These are phyloP conservation scores for Embidobia sp. DNA, from an alignment of 2,888 invertebrate species.

Conservation along the genomic window DNA sequence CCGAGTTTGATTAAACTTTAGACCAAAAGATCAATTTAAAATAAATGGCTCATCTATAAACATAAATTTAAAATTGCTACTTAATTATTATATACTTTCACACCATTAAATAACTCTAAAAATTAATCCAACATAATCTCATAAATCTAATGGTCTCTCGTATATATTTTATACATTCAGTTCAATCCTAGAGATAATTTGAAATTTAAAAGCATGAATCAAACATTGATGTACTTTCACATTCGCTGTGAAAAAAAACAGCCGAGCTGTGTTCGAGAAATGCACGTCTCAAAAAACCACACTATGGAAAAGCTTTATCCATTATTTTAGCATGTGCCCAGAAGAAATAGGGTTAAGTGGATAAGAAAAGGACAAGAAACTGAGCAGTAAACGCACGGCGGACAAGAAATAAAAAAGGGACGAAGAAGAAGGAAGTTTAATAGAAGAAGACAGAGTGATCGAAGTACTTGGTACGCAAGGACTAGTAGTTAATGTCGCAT, in stretches of 20 bases:
- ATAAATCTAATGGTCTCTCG: too few relatives aligned
- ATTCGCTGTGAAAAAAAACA: neutral
- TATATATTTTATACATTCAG: too few relatives aligned
- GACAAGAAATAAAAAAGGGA: conserved; percentile 49
- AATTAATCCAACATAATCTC: too few relatives aligned
- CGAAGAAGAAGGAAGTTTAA: conserved; percentile 45
- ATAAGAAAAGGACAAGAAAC: conserved; percentile 54
- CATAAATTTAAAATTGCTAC: too few relatives aligned
- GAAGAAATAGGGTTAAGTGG: conserved; percentile 40
- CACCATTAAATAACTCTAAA: too few relatives aligned
- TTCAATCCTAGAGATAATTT: too few relatives aligned
- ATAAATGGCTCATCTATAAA: neutral
- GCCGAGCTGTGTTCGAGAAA: neutral
- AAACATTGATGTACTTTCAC: too few relatives aligned
- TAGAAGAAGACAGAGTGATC: conserved; percentile 64
- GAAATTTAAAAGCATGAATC: neutral
- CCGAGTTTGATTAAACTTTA: neutral
- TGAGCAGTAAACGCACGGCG: conserved; percentile 32
- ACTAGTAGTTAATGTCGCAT: conserved; percentile 75
- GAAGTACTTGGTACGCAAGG: conserved; percentile 69
- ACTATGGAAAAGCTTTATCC: conserved; percentile 1
- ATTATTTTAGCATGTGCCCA: conserved; percentile 12
- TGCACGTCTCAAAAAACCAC: neutral
- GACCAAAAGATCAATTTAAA: neutral
- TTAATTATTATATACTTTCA: too few relatives aligned